These are phyloP conservation scores for Sciurus niger DNA, from an alignment of 2,113 vertebrate species.

Conservation along the genomic window DNA sequence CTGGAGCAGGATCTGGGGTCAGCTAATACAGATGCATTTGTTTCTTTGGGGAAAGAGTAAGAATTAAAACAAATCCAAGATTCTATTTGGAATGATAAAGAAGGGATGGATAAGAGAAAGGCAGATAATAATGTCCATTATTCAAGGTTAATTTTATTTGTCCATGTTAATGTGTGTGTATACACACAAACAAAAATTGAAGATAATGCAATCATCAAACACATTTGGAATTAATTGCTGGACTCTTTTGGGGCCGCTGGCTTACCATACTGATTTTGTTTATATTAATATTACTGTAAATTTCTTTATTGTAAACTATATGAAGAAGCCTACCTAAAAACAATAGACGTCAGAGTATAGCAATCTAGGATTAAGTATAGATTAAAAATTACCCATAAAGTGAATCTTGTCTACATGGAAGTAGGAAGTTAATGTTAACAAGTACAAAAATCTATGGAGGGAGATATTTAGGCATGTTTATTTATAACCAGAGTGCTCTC, in stretches of 20 bases:
- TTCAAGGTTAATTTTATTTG: not conserved
- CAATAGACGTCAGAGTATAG: not conserved
- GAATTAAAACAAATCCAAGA: not conserved
- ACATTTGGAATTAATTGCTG: not conserved
- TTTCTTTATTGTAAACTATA: not conserved
- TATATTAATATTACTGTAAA: not conserved
- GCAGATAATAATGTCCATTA: not conserved
- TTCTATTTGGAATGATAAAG: not conserved
- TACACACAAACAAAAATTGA: not conserved
- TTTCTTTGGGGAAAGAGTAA: not conserved
- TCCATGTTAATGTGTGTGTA: not conserved
- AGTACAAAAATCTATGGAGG: not conserved
- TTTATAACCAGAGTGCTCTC: accelerated
- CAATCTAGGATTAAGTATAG: not conserved
- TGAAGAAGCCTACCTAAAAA: slow-evolving; percentile 4
- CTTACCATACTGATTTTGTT: not conserved
- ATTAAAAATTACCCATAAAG: not conserved
- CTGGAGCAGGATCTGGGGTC: not conserved
- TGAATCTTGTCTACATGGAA: not conserved
- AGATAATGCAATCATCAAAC: not conserved
- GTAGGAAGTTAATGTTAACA: not conserved
- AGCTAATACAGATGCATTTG: not conserved
- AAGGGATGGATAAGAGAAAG: not conserved
- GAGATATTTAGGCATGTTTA: not conserved
- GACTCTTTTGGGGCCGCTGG: not conserved